A percentile compares a stretch with the other conserved stretches of the same genome.
Evolutionary conservation across 2,113 vertebrate genomes (phyloP).

Genomic region (Pseudopodoces humilis): DNA sequence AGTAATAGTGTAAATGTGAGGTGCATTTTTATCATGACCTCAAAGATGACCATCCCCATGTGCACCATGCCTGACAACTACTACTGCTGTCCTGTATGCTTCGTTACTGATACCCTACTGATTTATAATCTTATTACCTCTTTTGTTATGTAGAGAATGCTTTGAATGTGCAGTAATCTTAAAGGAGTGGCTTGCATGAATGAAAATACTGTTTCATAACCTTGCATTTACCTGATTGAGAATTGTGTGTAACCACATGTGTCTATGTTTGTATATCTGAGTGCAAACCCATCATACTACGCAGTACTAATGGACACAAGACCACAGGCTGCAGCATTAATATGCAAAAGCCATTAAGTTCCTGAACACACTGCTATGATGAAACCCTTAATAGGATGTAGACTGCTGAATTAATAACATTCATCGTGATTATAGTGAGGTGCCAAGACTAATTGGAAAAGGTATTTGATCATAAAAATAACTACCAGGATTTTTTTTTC

Average conservation of each 20-base stretch:
- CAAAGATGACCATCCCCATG: neutral
- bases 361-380: slow-evolving; percentile 23
- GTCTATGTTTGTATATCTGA: neutral
- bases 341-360: slow-evolving; percentile 50
- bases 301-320: neutral
- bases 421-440: slow-evolving; percentile 58
- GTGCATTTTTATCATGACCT: neutral
- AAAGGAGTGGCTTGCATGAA: neutral
- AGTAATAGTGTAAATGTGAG: neutral
- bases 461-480: slow-evolving; percentile 68
- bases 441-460: slow-evolving; percentile 67
- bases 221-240: neutral
- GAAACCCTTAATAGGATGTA: slow-evolving; percentile 57
- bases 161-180: neutral
- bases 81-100: neutral
- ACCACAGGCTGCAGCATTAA: slow-evolving; percentile 1
- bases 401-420: slow-evolving; percentile 67
- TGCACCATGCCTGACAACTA: neutral
- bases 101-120: neutral
- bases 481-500: slow-evolving; percentile 12
- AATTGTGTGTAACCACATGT: neutral
- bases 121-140: neutral
- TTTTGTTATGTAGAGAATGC: neutral
- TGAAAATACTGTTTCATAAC: neutral
- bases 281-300: neutral